Conservation (phyloP, 2,888 invertebrate genomes). For the Torymus aiolomorphi region DNA sequence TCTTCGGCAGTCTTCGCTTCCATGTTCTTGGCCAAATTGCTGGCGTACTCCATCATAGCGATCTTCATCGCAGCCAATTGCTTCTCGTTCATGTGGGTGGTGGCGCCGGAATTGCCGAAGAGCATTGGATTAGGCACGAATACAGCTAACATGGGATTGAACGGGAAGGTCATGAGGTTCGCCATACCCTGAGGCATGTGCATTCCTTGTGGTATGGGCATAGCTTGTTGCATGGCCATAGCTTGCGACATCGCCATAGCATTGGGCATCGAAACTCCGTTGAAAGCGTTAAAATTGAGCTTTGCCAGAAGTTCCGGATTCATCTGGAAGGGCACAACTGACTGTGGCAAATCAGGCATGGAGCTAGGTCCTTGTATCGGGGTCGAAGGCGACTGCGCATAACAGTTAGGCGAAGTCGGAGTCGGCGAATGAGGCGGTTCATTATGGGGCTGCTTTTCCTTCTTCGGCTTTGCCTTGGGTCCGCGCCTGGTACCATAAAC, state of each 20-base stretch:
- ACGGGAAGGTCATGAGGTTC: conserved; percentile 70
- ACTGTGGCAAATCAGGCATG: too few species aligned
- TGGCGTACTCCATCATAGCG: conserved; percentile 22
- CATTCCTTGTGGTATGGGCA: too few species aligned
- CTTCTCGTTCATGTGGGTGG: not conserved
- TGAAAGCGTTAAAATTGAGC: not conserved
- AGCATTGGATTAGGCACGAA: conserved; percentile 54
- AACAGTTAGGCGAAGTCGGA: too few species aligned
- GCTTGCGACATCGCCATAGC: too few species aligned
- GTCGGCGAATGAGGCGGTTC: too few species aligned
- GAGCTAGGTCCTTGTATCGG: too few species aligned
- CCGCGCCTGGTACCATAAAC: conserved; percentile 93
- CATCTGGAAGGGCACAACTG: too few species aligned
- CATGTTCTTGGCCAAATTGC: not conserved
- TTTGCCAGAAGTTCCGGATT: not conserved
- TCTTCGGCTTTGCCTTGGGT: conserved; percentile 80
- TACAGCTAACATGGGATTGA: conserved; percentile 60
- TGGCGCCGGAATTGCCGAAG: not conserved
- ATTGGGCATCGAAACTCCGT: too few species aligned
- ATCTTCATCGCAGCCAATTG: conserved; percentile 16
- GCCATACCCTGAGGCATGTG: conserved; percentile 50
- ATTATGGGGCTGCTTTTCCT: not conserved
- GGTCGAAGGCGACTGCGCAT: too few species aligned
- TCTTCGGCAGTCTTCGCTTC: conserved; percentile 23
- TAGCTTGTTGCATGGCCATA: too few species aligned